Conservation (phyloP, 2,797 vertebrate species). For the Tenualosa thibaudeaui region DNA sequence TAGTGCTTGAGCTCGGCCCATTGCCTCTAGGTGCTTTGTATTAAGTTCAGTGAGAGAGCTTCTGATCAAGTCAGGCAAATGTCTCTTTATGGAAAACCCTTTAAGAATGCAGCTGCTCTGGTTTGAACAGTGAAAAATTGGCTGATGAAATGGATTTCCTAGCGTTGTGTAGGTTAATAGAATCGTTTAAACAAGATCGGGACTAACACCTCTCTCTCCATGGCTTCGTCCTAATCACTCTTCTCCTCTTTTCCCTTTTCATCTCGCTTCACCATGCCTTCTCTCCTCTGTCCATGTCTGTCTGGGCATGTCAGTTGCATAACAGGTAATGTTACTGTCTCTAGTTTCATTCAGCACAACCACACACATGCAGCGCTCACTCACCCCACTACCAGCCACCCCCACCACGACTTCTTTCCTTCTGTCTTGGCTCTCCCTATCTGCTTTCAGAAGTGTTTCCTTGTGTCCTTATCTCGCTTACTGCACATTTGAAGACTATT, state of each 20-base stretch:
- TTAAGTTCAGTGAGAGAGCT: not conserved
- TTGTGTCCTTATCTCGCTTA: conserved; percentile 37
- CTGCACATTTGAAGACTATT: conserved; percentile 7
- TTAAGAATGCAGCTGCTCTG: conserved; percentile 8
- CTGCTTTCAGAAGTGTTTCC: conserved; percentile 44
- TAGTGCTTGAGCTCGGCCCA: not conserved
- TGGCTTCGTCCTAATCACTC: conserved; percentile 57
- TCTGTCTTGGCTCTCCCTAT: conserved; percentile 29
- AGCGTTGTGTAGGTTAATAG: not conserved
- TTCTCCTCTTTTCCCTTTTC: conserved; percentile 54
- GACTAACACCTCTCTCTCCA: conserved; percentile 52
- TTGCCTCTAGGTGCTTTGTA: not conserved
- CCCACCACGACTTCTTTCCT: not conserved
- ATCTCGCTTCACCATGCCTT: conserved; percentile 53
- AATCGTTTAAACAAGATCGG: not conserved
- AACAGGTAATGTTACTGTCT: conserved; percentile 77
- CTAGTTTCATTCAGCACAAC: conserved; percentile 46
- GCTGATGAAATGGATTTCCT: too few species aligned
- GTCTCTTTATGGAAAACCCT: not conserved
- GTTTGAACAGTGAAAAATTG: not conserved
- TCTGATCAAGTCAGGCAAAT: not conserved
- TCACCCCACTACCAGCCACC: not conserved
- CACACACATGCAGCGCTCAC: conserved; percentile 34
- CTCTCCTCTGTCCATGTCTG: conserved; percentile 60
- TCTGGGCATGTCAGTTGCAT: conserved; percentile 81